These are phyloP conservation scores for Varecia variegata DNA, from an alignment of 2,797 vertebrate genomes.

Conservation along the genomic window DNA sequence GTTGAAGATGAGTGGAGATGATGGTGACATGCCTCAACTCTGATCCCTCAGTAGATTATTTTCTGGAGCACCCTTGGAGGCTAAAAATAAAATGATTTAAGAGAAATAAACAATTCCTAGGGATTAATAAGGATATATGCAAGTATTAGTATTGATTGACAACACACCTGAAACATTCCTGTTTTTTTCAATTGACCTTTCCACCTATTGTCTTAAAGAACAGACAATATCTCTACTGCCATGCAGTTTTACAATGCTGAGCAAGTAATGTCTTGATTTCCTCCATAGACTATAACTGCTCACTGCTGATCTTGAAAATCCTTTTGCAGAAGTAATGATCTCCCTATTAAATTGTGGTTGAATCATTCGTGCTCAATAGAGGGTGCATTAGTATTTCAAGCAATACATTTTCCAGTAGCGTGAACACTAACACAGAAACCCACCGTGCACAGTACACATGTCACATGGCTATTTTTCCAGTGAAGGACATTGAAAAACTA, in stretches of 20 bases:
- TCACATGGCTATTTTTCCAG: neutral
- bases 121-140: neutral
- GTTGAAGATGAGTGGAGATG: neutral
- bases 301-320: constrained; percentile 53
- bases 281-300: constrained; percentile 14
- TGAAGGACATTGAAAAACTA: constrained; percentile 57
- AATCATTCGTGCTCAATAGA: constrained; percentile 54
- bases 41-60: neutral
- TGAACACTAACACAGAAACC: neutral
- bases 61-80: neutral
- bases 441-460: neutral
- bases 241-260: constrained; percentile 23
- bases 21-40: neutral
- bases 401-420: constrained; percentile 44
- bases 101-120: neutral
- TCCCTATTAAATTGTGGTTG: constrained; percentile 41
- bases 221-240: neutral
- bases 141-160: neutral
- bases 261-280: constrained; percentile 24
- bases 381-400: constrained; percentile 35
- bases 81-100: constrained; percentile 21
- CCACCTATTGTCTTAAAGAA: neutral
- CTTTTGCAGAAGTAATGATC: constrained; percentile 64
- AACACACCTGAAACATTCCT: neutral
- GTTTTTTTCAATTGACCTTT: neutral